phyloP scores from a whole-genome alignment of 2,113 vertebrate genomes.

The Sphyrna mokarran region DNA sequence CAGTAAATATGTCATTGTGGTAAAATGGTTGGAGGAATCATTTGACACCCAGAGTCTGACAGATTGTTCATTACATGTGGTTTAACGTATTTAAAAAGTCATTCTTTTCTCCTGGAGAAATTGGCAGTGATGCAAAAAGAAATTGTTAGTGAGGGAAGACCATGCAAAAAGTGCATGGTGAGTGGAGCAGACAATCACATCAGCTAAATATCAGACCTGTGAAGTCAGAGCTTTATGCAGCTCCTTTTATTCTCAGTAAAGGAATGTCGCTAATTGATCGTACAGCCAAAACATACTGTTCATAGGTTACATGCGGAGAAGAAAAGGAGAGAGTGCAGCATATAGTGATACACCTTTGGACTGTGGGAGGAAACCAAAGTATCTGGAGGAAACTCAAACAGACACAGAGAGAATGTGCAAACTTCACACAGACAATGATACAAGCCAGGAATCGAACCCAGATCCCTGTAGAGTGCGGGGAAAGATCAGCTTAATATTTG shows the following conservation, averaged over 20 bases:
- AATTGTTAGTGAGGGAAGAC: neutral
- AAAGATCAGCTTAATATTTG: too few species aligned
- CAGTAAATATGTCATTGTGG: slow-evolving; percentile 19
- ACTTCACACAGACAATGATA: too few species aligned
- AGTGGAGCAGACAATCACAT: neutral
- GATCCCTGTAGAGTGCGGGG: too few species aligned
- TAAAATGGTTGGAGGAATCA: neutral
- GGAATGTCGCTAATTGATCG: too few species aligned
- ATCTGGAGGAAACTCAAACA: too few species aligned
- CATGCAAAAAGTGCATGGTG: neutral
- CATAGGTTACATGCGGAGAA: too few species aligned
- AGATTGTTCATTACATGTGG: neutral
- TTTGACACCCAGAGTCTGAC: slow-evolving; percentile 3
- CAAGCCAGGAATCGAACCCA: too few species aligned
- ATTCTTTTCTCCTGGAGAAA: neutral
- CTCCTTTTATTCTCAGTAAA: neutral
- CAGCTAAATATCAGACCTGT: neutral
- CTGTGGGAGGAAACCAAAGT: too few species aligned
- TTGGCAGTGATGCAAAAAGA: slow-evolving; percentile 13
- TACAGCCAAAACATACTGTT: too few species aligned
- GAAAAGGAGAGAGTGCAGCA: too few species aligned
- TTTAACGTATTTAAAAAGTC: neutral
- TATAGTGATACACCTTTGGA: too few species aligned
- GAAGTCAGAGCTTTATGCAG: neutral
- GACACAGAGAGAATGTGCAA: too few species aligned